Evolutionary conservation across 2,888 invertebrate genomes (phyloP), one percentile per base, ranked within the genome.

Genomic region (Hesperia comma): DNA sequence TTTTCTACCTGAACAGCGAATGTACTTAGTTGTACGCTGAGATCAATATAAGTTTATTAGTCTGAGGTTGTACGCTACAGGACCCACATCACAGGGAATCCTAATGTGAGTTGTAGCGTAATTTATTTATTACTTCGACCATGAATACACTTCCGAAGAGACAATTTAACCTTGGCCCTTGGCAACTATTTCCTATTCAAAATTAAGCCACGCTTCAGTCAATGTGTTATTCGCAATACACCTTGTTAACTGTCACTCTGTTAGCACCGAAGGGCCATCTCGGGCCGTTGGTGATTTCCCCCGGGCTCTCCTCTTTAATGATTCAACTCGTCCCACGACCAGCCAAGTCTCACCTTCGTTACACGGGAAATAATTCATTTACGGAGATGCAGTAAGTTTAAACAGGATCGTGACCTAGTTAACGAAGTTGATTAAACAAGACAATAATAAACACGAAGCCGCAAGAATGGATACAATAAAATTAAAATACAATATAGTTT

Each of bases 271-370:
- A 66, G 64, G 53, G 53, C 60, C 58, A 60, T 60, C 33, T n/a
- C 32, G 26, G 32, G 58, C 51, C 61, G 62, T 61, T 63, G 51
- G 46, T 91, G 90, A 92, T 92, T 92, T 92, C 92, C 91, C 90
- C 70, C 68, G 84, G 79, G 91, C 70, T 70, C 74, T 77, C 82
- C 82, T 80, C 79, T 85, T 91, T 84, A 90, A 89, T 90, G 89
- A 91, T 91, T 90, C 88, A 90, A 77, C 74, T 74, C 76, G 83
- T 85, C 86, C 85, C 80, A 79, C 82, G 84, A 83, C 81, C 84
- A 77, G 26, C 26, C 26, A 26, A 26, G 26, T 26, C 84, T 82
- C 77, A 83, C 85, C 85, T 87, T 82, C 83, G 84, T 82, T 81
- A 85, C 84, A 79, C 70, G 70, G 60, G 80, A 80, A 83, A 87